Evolutionary conservation across 2,888 invertebrate genomes (phyloP), one percentile per base, ranked within the genome.

Genomic region (Agrochola lota): DNA sequence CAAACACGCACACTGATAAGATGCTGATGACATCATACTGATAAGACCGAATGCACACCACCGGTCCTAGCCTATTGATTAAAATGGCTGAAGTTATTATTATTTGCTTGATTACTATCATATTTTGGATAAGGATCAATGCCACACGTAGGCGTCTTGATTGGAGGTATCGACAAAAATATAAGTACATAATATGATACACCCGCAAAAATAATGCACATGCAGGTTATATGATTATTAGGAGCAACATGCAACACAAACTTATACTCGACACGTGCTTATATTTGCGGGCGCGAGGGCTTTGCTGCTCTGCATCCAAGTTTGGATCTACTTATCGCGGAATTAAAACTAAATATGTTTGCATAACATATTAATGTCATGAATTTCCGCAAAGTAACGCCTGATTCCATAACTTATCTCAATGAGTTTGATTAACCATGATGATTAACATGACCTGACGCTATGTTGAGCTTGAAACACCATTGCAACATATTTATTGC

Each of bases 61-160:
- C n/a, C 7, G 11, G 35, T 71, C 26, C 26, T 35, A 30, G 15
- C n/a, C 26, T n/a, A 57, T 46, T 57, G 78, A 78, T 78, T 64
- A 79, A 7, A 71, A 49, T 30, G 4, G 8, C 1, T 20, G 2
- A 43, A 20, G 8, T 78, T 64, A 79, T 71, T 57, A 11, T 79
- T 71, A 64, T 59, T 79, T 40, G n/a, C 43, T 59, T 12, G 17
- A 63, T 78, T 46, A 46, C 30, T 23, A 46, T 63, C 46, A 20
- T n/a, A n/a, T 11, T 46, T 78, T 71, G 7, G 17, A 49, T 55
- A 59, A 20, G 7, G 7, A 30, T 23, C 35, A 46, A 30, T 26
- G 8, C 17, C 20, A 23, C 20, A 71, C 26, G 20, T 64, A 23
- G 26, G 9, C 8, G 46, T 62, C 9, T 9, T 35, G 43, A 69